A percentile compares a stretch with the other conserved stretches of the same genome.
Conservation (phyloP, 1,140 invertebrate species). For the Drosophila suzukii region DNA sequence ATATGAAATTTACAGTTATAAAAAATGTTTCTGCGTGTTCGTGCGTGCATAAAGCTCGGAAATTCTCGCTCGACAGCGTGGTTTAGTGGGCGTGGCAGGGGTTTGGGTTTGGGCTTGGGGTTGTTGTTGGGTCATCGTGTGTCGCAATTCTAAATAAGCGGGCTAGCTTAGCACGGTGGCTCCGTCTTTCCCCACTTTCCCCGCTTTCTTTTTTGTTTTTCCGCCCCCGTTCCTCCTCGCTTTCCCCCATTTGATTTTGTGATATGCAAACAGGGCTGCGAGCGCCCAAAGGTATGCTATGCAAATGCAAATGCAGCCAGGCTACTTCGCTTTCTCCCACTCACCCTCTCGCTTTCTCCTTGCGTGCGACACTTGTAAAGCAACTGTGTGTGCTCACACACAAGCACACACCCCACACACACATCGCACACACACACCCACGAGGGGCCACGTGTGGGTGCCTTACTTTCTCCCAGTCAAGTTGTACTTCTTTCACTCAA, state of each 20-base stretch:
- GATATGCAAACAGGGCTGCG: conserved; percentile 68
- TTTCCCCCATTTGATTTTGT: conserved; percentile 24
- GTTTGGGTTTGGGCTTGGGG: not conserved
- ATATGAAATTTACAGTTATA: conserved; percentile 63
- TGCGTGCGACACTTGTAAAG: conserved; percentile 73
- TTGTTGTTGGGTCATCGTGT: not conserved
- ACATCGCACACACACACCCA: conserved; percentile 12
- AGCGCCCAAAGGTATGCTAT: conserved; percentile 78
- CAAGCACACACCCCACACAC: no score
- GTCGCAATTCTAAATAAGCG: conserved; percentile 22
- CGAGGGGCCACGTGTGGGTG: not conserved
- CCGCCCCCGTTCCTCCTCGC: not conserved
- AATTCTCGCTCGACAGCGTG: conserved; percentile 17
- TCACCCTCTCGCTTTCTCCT: not conserved
- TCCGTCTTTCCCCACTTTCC: not conserved
- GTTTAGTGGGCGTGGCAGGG: conserved; percentile 9
- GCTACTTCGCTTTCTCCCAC: not conserved
- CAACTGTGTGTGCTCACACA: not conserved
- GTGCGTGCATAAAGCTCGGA: conserved; percentile 42
- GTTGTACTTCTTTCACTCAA: conserved; percentile 5
- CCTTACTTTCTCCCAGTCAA: conserved; percentile 1
- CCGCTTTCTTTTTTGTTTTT: conserved; percentile 5
- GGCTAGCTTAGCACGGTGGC: not conserved
- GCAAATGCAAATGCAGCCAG: conserved; percentile 65
- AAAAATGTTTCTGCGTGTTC: conserved; percentile 34